Evolutionary conservation across 2,797 vertebrate species (phyloP).

Genomic region (Triplophysa bombifrons): DNA sequence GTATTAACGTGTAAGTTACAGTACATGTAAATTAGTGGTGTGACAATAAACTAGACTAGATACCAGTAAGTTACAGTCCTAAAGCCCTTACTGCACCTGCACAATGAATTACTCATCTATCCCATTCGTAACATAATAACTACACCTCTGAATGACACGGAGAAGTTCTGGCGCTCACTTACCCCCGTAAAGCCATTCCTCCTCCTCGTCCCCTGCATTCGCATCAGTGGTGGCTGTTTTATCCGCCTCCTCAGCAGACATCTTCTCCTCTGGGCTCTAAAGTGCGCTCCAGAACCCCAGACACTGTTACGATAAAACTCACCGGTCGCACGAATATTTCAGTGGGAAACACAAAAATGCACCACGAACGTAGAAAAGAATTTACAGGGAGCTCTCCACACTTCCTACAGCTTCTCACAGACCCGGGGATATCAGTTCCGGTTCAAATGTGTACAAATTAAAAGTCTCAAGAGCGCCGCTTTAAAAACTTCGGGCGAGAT

Average conservation of each 20-base stretch:
- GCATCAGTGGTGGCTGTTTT: conserved; percentile 82
- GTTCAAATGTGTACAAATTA: conserved; percentile 25
- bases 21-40: no score
- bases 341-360: background rate
- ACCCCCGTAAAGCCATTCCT: conserved; percentile 98
- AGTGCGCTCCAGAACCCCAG: conserved; percentile 9
- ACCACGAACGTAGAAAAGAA: background rate
- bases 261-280: conserved; percentile 28
- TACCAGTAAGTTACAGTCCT: background rate
- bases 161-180: conserved; percentile 10
- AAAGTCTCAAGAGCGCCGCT: conserved; percentile 4
- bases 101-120: background rate
- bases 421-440: conserved; percentile 14
- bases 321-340: background rate
- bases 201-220: conserved; percentile 89
- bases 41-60: background rate
- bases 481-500: background rate
- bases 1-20: no score
- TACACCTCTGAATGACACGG: background rate
- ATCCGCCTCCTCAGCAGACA: conserved; percentile 76
- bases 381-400: conserved; percentile 7
- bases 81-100: background rate
- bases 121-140: background rate
- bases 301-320: conserved; percentile 12
- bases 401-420: conserved; percentile 22